phyloP scores from a whole-genome alignment of 2,888 invertebrate species.

The Meteorus cinctellus region DNA sequence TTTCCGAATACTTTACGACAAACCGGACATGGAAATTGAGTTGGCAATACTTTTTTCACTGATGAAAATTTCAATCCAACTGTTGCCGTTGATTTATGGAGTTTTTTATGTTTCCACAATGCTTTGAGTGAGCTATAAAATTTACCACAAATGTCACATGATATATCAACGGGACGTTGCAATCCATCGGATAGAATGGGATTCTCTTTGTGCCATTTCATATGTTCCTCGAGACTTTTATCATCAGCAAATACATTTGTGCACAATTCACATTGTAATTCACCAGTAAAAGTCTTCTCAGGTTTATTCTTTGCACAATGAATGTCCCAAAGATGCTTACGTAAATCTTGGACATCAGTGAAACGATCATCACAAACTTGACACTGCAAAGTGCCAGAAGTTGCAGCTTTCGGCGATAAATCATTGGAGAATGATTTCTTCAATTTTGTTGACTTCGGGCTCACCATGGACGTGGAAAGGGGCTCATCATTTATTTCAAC shows the following conservation, averaged over 20 bases:
- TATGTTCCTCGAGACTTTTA: conserved; percentile 72
- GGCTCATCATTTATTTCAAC: conserved; percentile 41
- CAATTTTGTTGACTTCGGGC: conserved; percentile 62
- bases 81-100: conserved; percentile 64
- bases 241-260: conserved; percentile 74
- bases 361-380: conserved; percentile 78
- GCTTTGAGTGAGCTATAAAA: conserved; percentile 78
- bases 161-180: conserved; percentile 65
- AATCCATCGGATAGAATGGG: conserved; percentile 59
- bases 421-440: conserved; percentile 65
- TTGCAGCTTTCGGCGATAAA: conserved; percentile 44
- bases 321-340: conserved; percentile 77
- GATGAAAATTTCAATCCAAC: conserved; percentile 53
- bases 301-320: conserved; percentile 75
- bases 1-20: conserved; percentile 73
- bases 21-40: conserved; percentile 68
- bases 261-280: conserved; percentile 73
- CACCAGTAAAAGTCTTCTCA: conserved; percentile 61
- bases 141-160: conserved; percentile 81
- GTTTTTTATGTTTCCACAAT: conserved; percentile 77
- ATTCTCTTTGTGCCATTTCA: conserved; percentile 74
- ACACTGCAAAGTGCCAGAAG: conserved; percentile 73
- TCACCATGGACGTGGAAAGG: not conserved
- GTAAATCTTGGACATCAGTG: conserved; percentile 76
- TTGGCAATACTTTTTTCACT: conserved; percentile 33